Conservation (phyloP, 2,888 invertebrate species). For the Tortricodes alternella region DNA sequence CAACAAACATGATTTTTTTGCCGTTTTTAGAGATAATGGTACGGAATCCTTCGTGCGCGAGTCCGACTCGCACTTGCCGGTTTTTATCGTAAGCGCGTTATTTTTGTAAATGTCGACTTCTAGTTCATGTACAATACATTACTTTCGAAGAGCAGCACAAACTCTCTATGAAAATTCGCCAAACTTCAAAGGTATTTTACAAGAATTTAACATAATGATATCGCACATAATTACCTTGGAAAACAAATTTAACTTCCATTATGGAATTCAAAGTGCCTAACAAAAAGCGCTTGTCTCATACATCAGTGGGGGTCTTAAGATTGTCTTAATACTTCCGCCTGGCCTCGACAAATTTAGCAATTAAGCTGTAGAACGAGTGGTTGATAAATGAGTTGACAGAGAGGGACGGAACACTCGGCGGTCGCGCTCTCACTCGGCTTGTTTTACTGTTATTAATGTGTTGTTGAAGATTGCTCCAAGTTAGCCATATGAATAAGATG, state of each 20-base stretch:
- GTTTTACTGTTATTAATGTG: too few relatives aligned
- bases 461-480: too few relatives aligned
- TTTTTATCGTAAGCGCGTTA: background rate
- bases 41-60: too few relatives aligned
- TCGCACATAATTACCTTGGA: slow-evolving; percentile 27
- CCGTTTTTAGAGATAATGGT: too few relatives aligned
- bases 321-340: slow-evolving; percentile 1
- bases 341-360: slow-evolving; percentile 20
- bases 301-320: slow-evolving; percentile 20
- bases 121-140: slow-evolving; percentile 2
- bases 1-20: too few relatives aligned
- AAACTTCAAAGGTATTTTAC: slow-evolving; percentile 22
- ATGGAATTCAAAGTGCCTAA: slow-evolving; percentile 19
- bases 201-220: slow-evolving; percentile 31
- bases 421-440: background rate
- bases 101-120: slow-evolving; percentile 6
- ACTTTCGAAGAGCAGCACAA: background rate
- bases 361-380: slow-evolving; percentile 13
- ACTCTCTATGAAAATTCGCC: slow-evolving; percentile 4
- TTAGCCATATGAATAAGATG: too few relatives aligned
- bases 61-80: too few relatives aligned
- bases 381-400: slow-evolving; percentile 13
- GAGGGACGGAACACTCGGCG: background rate
- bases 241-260: slow-evolving; percentile 23
- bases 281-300: slow-evolving; percentile 22